Base-by-base conservation (phyloP, 2,888 invertebrate genomes). In the Pardosa pseudoannulata region DNA sequence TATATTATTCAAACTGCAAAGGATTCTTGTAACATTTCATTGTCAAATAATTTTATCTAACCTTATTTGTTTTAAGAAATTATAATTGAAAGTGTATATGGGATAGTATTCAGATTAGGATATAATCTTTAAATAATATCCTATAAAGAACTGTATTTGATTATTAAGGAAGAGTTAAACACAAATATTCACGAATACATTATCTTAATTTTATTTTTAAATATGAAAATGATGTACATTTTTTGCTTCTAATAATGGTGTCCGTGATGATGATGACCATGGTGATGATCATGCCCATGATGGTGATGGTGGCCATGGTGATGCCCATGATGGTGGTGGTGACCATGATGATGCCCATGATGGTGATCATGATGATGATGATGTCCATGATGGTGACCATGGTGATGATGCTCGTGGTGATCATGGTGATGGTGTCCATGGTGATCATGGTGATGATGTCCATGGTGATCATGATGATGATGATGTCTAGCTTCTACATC, bases 311-410 rank as follows among this genome's bases (percentile, higher is more conserved):
- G 70, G 28, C 65, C 46, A 32, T 78, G 31, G 27, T 78, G 78
- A 23, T 68, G 50, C 0, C 41, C 27, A 32, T 70, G 56, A 32
- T 70, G 6, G 16, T 67, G 32, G 0, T 67, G 31, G 29, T 67
- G 31, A 2, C n/a, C 13, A 29, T 27, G 65, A 9, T 19, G 29
- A 9, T 67, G 67, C 2, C 29, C 29, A 31, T 67, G 67, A n/a
- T 32, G n/a, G 36, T 74, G 74, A 23, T 62, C 64, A 11, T 81
- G 74, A 29, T 68, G 68, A 62, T 81, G 73, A 7, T 65, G 67
- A 68, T 74, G 73, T 9, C 65, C 73, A 16, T 81, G 80, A 13
- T 72, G 72, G 27, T 79, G 79, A n/a, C n/a, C n/a, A n/a, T n/a
- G n/a, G n/a, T n/a, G n/a, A n/a, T n/a, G n/a, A n/a, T n/a, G n/a